Percentiles rank a stretch among this genome's conserved stretches.
Evolutionary conservation across 1,140 invertebrate species (phyloP).

Genomic region (Phymastichus coffea): DNA sequence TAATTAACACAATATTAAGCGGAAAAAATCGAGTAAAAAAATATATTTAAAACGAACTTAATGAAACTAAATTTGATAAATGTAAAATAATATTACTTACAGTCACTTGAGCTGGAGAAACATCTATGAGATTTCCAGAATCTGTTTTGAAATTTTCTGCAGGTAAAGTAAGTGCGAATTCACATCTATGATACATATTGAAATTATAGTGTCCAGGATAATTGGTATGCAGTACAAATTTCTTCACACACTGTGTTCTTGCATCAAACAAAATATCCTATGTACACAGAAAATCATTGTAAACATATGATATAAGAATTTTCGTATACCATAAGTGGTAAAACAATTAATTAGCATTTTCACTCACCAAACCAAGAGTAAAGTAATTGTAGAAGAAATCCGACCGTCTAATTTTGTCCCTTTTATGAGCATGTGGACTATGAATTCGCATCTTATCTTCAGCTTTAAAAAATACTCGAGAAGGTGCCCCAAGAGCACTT

Average conservation of each 20-base stretch:
- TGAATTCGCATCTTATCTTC: slow-evolving; percentile 99
- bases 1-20: too few species aligned
- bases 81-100: slow-evolving; percentile 55
- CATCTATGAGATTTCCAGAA: slow-evolving; percentile 61
- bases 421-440: slow-evolving; percentile 77
- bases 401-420: slow-evolving; percentile 71
- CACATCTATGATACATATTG: slow-evolving; percentile 94
- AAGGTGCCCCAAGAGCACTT: slow-evolving; percentile 72
- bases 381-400: slow-evolving; percentile 99
- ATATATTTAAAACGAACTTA: too few species aligned
- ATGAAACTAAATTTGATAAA: too few species aligned
- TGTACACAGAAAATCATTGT: slow-evolving; percentile 43
- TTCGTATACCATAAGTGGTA: background rate
- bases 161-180: slow-evolving; percentile 78
- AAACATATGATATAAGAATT: background rate
- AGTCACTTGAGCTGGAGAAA: slow-evolving; percentile 61
- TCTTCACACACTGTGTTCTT: slow-evolving; percentile 89
- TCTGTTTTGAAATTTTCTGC: slow-evolving; percentile 58
- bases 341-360: slow-evolving; percentile 5
- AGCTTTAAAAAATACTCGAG: slow-evolving; percentile 89
- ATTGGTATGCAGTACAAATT: slow-evolving; percentile 97
- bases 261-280: slow-evolving; percentile 97
- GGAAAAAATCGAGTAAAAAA: too few species aligned
- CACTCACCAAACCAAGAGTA: slow-evolving; percentile 84
- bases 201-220: slow-evolving; percentile 99